Evolutionary conservation across 2,888 invertebrate genomes (phyloP).

Genomic region (Unio pictorum): DNA sequence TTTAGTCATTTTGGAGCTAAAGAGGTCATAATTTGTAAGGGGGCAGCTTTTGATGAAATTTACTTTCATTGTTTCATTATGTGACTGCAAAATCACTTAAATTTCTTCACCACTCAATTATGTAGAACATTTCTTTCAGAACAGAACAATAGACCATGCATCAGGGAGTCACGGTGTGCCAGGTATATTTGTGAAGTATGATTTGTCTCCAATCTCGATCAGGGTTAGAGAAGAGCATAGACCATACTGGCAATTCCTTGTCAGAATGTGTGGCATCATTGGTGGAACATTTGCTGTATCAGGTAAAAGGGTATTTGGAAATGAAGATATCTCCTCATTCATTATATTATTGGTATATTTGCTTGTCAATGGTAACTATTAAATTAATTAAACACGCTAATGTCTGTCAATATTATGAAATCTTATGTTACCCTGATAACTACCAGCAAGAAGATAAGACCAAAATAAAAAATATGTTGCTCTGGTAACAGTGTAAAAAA

Average conservation of each 20-base stretch:
- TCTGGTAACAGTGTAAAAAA: no score
- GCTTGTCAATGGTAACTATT: neutral
- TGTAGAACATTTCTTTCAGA: slow-evolving; percentile 71
- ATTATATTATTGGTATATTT: neutral
- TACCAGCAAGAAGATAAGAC: no score
- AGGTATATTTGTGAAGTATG: slow-evolving; percentile 96
- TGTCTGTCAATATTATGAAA: no score
- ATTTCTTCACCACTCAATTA: neutral
- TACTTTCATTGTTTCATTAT: neutral
- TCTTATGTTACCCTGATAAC: no score
- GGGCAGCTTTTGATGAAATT: no score
- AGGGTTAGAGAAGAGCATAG: slow-evolving; percentile 64
- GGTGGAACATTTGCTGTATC: slow-evolving; percentile 94
- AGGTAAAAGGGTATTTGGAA: slow-evolving; percentile 36
- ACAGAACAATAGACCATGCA: slow-evolving; percentile 81
- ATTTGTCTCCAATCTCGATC: slow-evolving; percentile 91
- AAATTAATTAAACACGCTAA: neutral
- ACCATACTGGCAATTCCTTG: slow-evolving; percentile 80
- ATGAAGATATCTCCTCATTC: neutral
- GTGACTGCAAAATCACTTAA: neutral
- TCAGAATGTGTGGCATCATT: slow-evolving; percentile 90
- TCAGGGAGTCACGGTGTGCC: slow-evolving; percentile 93
- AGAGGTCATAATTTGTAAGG: no score
- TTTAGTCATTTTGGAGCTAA: no score
- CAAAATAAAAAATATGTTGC: no score